Percentiles rank a stretch among this genome's conserved stretches.
These are phyloP conservation scores for Poicephalus meyeri DNA, from an alignment of 2,113 vertebrate genomes.

Conservation along the genomic window DNA sequence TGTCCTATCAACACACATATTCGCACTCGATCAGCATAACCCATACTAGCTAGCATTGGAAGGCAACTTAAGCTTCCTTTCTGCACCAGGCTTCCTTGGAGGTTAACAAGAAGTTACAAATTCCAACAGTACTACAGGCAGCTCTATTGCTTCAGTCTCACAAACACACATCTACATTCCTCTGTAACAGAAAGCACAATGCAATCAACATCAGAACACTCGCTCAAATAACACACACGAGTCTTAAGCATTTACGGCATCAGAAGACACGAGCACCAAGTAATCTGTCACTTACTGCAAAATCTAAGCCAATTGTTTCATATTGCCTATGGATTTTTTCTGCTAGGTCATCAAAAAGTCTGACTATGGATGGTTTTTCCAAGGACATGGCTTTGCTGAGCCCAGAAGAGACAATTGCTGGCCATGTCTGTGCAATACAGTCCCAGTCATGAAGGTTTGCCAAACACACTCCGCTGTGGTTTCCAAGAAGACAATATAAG, in stretches of 20 bases:
- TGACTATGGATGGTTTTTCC: slow-evolving; percentile 95
- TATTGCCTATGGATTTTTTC: slow-evolving; percentile 97
- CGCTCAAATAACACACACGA: not conserved
- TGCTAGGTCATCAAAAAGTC: slow-evolving; percentile 94
- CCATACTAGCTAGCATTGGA: not conserved
- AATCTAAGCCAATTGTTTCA: slow-evolving; percentile 93
- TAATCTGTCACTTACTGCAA: slow-evolving; percentile 80
- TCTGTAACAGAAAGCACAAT: not conserved
- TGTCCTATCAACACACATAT: not conserved
- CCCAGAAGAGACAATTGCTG: slow-evolving; percentile 90
- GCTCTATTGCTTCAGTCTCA: not conserved
- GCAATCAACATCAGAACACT: not conserved
- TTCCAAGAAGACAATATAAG: slow-evolving; percentile 96
- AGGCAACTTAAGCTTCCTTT: not conserved
- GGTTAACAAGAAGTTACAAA: not conserved
- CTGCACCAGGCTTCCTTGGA: not conserved
- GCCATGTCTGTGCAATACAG: slow-evolving; percentile 93
- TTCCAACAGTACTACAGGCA: not conserved
- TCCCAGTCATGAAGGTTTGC: slow-evolving; percentile 98
- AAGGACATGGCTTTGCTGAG: slow-evolving; percentile 95
- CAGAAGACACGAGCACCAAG: not conserved
- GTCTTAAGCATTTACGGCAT: not conserved
- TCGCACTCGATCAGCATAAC: not conserved
- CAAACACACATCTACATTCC: not conserved
- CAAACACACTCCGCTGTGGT: slow-evolving; percentile 89